These are phyloP conservation scores for Nesometra sesokonis DNA, from an alignment of 35 echinoderm and acorn worm species.

Conservation along the genomic window DNA sequence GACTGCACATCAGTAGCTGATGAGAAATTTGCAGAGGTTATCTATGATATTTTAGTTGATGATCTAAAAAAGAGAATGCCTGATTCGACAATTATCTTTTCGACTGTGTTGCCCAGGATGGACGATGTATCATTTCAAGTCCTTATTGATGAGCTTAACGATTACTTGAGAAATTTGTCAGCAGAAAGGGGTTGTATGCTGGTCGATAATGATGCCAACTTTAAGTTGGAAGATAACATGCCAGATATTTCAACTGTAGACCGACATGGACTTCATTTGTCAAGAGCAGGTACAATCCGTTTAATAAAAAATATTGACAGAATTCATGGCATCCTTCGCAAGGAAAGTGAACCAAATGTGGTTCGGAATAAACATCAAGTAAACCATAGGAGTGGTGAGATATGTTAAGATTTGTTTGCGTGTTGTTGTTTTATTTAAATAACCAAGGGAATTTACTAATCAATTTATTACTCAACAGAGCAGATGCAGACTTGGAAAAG, in stretches of 20 bases:
- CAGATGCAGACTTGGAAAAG: too few relatives aligned
- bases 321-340: not conserved
- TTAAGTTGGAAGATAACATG: not conserved
- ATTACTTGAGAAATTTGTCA: not conserved
- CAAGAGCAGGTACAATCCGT: not conserved
- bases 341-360: not conserved
- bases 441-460: too few relatives aligned
- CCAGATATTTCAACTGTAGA: not conserved
- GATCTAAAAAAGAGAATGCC: not conserved
- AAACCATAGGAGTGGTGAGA: too few relatives aligned
- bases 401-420: too few relatives aligned
- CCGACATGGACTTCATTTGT: not conserved
- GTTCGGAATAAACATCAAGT: too few relatives aligned
- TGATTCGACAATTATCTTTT: not conserved
- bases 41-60: not conserved
- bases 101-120: not conserved
- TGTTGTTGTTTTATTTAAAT: too few relatives aligned
- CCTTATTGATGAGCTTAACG: not conserved
- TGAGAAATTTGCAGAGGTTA: not conserved
- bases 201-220: not conserved
- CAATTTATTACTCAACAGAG: too few relatives aligned
- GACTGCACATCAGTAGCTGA: not conserved
- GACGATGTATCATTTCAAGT: not conserved
- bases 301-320: not conserved
- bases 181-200: not conserved